Base-by-base conservation (phyloP, 2,113 vertebrate genomes). In the Thunnus maccoyii region DNA sequence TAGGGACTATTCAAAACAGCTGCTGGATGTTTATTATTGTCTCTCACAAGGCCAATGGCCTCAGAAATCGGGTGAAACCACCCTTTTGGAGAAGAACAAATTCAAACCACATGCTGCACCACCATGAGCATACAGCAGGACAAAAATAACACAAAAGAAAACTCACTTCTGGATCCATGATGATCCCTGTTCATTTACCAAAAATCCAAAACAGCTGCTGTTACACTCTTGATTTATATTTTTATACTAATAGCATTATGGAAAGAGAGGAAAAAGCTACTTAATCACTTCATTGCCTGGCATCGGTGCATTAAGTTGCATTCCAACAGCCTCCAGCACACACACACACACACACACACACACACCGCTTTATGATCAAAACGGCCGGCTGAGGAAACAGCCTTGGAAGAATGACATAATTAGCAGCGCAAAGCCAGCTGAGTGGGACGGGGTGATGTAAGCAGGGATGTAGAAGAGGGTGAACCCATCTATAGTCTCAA, bases 81-180 rank as follows among this genome's bases (percentile, higher is more conserved):
- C 64, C 41, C 82, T 46, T 88, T 88, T 72, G 56, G 78, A 78
- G 74, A 61, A 46, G 71, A 79, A 80, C 82, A 84, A 91, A 94
- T 91, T 88, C 79, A 92, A 93, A 88, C 89, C 94, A 94, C 92
- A 92, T 93, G 91, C 88, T 86, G 77, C 36, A 63, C 71, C 79
- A 88, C 76, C 82, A 67, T 3, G 62, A 78, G 84, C 83, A 84
- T 76, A 80, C 76, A 90, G 72, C 66, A 47, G 79, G 56, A 87
- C 77, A 85, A 85, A 90, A 91, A 92, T 90, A 93, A 85, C 82
- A 55, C 27, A 30, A 36, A 30, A 60, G 41, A 48, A 72, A 55
- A 17, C 18, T 22, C 18, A 27, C 44, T 89, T 72, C 66, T 76
- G 72, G 79, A 62, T 80, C 70, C 22, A 32, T 22, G 44, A 68